phyloP scores from a whole-genome alignment of 2,797 vertebrate species.

The Adrianichthys oophorus region DNA sequence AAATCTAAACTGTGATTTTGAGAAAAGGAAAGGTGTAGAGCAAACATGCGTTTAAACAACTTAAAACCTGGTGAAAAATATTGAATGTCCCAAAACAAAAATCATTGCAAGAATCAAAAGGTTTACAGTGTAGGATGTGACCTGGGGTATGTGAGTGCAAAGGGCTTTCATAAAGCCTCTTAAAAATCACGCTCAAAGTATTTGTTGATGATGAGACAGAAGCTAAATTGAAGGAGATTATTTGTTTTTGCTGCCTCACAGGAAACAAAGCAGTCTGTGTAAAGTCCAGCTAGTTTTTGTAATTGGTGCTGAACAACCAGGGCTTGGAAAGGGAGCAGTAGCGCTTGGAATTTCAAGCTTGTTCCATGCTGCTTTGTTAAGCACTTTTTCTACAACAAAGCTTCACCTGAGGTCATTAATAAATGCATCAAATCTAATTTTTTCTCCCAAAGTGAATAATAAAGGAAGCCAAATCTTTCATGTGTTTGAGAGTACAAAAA shows the following conservation, averaged over 20 bases:
- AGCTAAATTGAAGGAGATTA: slow-evolving; percentile 21
- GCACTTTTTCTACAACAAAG: slow-evolving; percentile 8
- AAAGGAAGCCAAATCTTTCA: background rate
- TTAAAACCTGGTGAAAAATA: slow-evolving; percentile 5
- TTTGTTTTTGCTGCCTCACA: slow-evolving; percentile 29
- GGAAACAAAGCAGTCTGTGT: slow-evolving; percentile 8
- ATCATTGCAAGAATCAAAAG: slow-evolving; percentile 8
- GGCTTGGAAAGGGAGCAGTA: slow-evolving; percentile 11
- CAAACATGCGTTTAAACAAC: slow-evolving; percentile 6
- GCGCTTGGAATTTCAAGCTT: slow-evolving; percentile 3
- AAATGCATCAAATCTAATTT: slow-evolving; percentile 17
- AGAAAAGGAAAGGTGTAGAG: background rate
- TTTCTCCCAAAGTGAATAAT: slow-evolving; percentile 8
- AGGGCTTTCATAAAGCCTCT: background rate
- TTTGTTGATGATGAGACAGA: slow-evolving; percentile 70
- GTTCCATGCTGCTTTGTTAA: slow-evolving; percentile 13
- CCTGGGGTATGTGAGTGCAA: slow-evolving; percentile 9
- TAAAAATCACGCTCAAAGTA: slow-evolving; percentile 27
- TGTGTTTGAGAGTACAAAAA: slow-evolving; percentile 4
- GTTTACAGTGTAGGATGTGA: slow-evolving; percentile 3
- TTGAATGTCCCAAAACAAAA: slow-evolving; percentile 1
- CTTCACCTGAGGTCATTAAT: slow-evolving; percentile 9
- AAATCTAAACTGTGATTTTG: no score
- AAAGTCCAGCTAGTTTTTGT: slow-evolving; percentile 29
- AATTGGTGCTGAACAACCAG: slow-evolving; percentile 15